Conservation (phyloP, 2,797 vertebrate species). For the Odontamblyopus rebecca region DNA sequence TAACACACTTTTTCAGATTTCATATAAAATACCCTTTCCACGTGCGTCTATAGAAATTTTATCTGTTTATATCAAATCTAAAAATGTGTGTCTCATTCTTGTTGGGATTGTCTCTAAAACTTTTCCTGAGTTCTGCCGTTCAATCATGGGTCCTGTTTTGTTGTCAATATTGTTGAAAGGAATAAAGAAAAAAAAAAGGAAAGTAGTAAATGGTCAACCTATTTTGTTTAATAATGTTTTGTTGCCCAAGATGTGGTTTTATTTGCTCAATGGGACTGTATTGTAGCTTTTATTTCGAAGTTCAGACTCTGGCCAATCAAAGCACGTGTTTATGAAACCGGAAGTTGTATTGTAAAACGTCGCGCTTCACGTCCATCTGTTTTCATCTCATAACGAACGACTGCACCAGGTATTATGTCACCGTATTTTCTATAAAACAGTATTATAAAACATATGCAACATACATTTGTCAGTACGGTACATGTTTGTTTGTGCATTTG, state of each 20-base stretch:
- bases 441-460: background rate
- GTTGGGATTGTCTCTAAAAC: background rate
- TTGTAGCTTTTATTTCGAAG: constrained; percentile 48
- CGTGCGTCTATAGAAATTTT: background rate
- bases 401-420: background rate
- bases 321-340: constrained; percentile 22
- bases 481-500: background rate
- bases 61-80: background rate
- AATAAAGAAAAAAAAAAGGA: constrained; percentile 51
- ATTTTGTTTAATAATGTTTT: background rate
- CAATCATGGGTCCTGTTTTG: constrained; percentile 4
- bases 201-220: constrained; percentile 44
- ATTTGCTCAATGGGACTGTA: background rate
- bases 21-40: background rate
- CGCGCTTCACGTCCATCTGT: constrained; percentile 4
- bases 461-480: background rate
- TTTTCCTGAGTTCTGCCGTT: background rate
- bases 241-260: background rate
- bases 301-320: constrained; percentile 39
- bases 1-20: background rate
- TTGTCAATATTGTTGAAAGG: constrained; percentile 55
- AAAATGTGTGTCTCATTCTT: background rate
- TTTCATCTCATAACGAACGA: background rate
- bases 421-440: background rate
- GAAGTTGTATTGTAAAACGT: constrained; percentile 1